Percentiles rank a stretch among this genome's conserved stretches.
phyloP scores from a whole-genome alignment of 2,113 vertebrate genomes.

The rabbit (Oryctolagus cuniculus) region mOryCun1.1 NC_091445.1:6142501-6143000 shows the following conservation, averaged over 20 bases:
- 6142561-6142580: neutral
- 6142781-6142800: neutral
- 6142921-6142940: neutral
- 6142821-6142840: neutral
- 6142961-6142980: neutral
- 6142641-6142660: neutral
- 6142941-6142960: neutral
- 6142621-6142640: neutral
- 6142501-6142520: neutral
- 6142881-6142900: neutral
- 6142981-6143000: constrained; percentile 5
- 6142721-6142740: neutral
- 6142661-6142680: neutral
- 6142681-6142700: neutral
- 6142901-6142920: neutral
- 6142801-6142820: neutral
- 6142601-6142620: neutral
- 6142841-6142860: neutral
- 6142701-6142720: constrained; percentile 28
- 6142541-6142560: neutral
- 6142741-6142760: neutral
- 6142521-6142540: neutral
- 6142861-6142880: neutral
- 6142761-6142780: neutral
- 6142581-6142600: constrained; percentile 1